A percentile compares a stretch with the other conserved stretches of the same genome.
phyloP scores from a whole-genome alignment of 2,797 vertebrate species.

The Delichon dasypus region DNA sequence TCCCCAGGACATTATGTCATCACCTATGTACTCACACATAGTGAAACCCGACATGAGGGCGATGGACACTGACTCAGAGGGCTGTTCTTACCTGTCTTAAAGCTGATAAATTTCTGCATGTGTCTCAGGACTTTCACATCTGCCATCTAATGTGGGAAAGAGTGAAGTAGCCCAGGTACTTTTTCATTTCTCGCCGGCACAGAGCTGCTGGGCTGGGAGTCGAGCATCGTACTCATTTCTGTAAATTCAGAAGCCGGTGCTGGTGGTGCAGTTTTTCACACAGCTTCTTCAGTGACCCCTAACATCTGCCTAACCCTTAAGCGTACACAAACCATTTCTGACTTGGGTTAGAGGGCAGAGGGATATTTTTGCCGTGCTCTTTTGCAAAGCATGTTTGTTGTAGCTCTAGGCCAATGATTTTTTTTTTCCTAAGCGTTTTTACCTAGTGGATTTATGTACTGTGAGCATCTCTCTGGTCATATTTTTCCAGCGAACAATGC shows the following conservation, averaged over 20 bases:
- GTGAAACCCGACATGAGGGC: constrained; percentile 47
- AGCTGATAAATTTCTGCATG: constrained; percentile 1
- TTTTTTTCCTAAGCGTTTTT: constrained; percentile 26
- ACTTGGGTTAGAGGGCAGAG: constrained; percentile 30
- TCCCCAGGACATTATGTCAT: constrained; percentile 55
- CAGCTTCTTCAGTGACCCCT: constrained; percentile 63
- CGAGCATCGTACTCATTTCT: constrained; percentile 19
- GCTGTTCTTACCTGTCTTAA: constrained; percentile 45
- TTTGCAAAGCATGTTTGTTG: constrained; percentile 58
- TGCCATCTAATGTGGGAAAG: background rate
- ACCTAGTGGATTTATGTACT: constrained; percentile 14
- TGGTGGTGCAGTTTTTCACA: constrained; percentile 61
- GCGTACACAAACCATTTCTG: constrained; percentile 62
- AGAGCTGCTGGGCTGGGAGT: background rate
- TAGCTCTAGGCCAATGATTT: constrained; percentile 52
- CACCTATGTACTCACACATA: constrained; percentile 23
- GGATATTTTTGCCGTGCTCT: constrained; percentile 57
- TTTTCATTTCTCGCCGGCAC: constrained; percentile 29
- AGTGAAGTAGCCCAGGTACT: background rate
- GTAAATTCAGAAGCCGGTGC: constrained; percentile 49
- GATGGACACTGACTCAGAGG: constrained; percentile 59
- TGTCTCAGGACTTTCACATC: constrained; percentile 39
- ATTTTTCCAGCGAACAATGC: constrained; percentile 50
- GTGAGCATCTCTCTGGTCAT: constrained; percentile 29
- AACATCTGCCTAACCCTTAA: constrained; percentile 67